Evolutionary conservation across 2,888 invertebrate genomes (phyloP), one percentile per base, ranked within the genome.

Genomic region (Diarsia rubi): DNA sequence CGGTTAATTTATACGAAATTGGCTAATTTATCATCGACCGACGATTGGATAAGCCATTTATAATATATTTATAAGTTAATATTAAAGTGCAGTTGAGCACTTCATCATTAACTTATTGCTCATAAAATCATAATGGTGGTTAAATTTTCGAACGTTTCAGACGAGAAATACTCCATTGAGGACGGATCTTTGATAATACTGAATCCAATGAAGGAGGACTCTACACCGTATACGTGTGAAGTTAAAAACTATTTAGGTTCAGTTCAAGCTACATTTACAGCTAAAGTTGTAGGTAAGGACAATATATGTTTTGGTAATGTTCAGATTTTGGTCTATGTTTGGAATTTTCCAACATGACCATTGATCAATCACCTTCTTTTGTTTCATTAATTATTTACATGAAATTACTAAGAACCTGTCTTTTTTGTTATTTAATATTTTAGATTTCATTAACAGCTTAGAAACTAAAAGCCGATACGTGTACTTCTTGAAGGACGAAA

Each of bases 211-310:
- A 62, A 42, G n/a, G 60, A 19, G 4, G 81, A 85, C 31, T 73
- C 62, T 24, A 12, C 47, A 19, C 37, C 37, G 3, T 86, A 83
- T 47, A 70, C 27, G 0, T 86, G 85, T 62, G 71, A 73, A 71
- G 84, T 84, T 57, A 75, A 31, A 4, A 85, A 84, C 47, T 52
- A 49, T n/a, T 67, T 69, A 14, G 85, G 83, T 59, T 54, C 73
- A 24, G 62, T 11, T 8, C 21, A n/a, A 21, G 66, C 45, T 1
- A 44, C 69, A 6, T 75, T 81, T n/a, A 11, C 57, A 64, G 75
- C 52, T 31, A n/a, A 47, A 14, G 63, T 86, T 27, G 24, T 27
- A 64, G 65, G 85, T 85, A 59, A 72, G 24, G n/a, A 21, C 27
- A 45, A 19, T 21, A 4, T 12, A 12, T 19, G 19, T n/a, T 37